Base-by-base conservation (phyloP, 2,797 vertebrate species). In the Adelosebastes latens region DNA sequence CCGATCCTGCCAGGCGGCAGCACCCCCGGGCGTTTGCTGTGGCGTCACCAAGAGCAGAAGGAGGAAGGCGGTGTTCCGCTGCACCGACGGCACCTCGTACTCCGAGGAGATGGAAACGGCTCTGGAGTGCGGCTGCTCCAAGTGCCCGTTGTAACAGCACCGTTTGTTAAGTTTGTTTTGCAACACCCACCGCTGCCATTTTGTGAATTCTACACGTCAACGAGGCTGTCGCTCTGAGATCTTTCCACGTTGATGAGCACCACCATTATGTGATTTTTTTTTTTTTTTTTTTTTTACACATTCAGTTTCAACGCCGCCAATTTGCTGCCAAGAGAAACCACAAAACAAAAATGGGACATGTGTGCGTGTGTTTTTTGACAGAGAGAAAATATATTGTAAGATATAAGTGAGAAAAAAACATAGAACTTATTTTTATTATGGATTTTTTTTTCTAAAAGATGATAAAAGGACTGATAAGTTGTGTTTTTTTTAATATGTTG, bases 371-470 rank as follows among this genome's bases (percentile, higher is more conserved):
- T 88, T 87, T 96, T 94, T 94, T 95, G 95, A 96, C 96, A 96
- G 95, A 97, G 95, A 98, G 97, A 98, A 98, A 97, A 97, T 99
- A 98, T 99, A 99, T 99, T 99, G 98, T 99, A 99, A 99, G 97
- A 99, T 99, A 97, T 91, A 93, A 93, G 92, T 93, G 85, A 97
- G 94, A 96, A 96, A 95, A 95, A 94, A 94, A 90, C 94, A 96
- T 98, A 99, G 98, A 99, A 99, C 98, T 98, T 99, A 99, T 99
- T 99, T 99, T 99, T 99, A 99, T 99, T 97, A 99, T 97, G 97
- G 96, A 97, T 98, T 94, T 95, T 95, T 87, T 92, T 94, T 94
- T 93, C 88, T 91, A 87, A 94, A 95, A 93, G 90, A 93, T 88
- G 90, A 95, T 93, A 90, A 93, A 93, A 93, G 90, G 91, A 93